phyloP scores from a whole-genome alignment of 2,113 vertebrate species.

The Columba livia region DNA sequence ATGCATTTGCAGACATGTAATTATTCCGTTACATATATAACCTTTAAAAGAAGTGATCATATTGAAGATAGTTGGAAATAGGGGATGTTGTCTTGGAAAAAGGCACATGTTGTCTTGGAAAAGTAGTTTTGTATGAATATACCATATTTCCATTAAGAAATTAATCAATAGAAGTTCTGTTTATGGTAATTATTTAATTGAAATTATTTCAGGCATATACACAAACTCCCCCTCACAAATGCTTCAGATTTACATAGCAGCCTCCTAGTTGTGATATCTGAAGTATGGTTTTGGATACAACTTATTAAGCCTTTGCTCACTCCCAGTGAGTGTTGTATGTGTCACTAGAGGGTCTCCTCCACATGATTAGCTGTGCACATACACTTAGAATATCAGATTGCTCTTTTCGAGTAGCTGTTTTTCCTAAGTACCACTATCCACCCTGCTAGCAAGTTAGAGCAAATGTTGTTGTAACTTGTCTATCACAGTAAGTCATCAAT shows the following conservation, averaged over 20 bases:
- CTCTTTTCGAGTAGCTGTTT: neutral
- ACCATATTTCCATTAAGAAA: constrained; percentile 13
- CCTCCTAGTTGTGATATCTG: neutral
- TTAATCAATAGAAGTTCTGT: neutral
- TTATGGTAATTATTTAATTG: constrained; percentile 16
- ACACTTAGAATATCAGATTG: neutral
- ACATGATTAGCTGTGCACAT: neutral
- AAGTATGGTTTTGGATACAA: neutral
- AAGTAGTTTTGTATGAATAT: neutral
- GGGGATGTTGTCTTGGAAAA: neutral
- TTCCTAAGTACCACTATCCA: neutral
- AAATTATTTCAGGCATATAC: constrained; percentile 27
- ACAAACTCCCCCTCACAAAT: constrained; percentile 51
- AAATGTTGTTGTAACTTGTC: neutral
- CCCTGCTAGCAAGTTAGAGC: neutral
- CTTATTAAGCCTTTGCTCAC: neutral
- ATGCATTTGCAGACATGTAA: neutral
- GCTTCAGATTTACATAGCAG: neutral
- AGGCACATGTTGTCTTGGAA: neutral
- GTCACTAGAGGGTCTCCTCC: neutral
- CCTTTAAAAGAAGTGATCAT: neutral
- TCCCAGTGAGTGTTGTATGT: neutral
- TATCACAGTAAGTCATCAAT: neutral
- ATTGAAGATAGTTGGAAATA: neutral
- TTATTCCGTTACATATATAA: constrained; percentile 9